Evolutionary conservation across 2,113 vertebrate genomes (phyloP).

Genomic region (Boleophthalmus pectinirostris): DNA sequence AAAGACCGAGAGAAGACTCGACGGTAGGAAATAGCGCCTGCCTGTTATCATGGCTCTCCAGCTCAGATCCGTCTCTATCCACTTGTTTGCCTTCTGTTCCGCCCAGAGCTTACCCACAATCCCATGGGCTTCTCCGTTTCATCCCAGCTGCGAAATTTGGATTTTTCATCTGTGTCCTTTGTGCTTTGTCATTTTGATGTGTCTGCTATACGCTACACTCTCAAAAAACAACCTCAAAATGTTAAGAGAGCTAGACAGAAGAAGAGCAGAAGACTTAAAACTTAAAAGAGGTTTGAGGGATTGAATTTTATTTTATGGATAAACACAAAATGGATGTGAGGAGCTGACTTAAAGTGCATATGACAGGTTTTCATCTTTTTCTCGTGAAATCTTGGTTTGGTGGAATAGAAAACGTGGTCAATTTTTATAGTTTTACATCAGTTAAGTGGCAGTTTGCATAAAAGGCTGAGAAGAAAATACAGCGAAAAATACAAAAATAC

Average conservation of each 20-base stretch:
- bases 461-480: no score
- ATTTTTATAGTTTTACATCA: no score
- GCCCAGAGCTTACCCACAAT: not conserved
- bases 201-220: not conserved
- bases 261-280: not conserved
- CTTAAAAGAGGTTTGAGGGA: not conserved
- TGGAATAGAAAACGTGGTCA: no score
- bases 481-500: no score
- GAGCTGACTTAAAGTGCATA: not conserved
- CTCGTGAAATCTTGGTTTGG: no score
- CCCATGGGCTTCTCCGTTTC: not conserved
- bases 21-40: not conserved
- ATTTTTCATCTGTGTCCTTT: slow-evolving; percentile 18
- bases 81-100: slow-evolving; percentile 13
- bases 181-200: slow-evolving; percentile 27
- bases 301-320: not conserved
- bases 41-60: slow-evolving; percentile 12
- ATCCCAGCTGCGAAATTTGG: slow-evolving; percentile 29
- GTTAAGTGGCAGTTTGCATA: no score
- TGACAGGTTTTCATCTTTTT: not conserved
- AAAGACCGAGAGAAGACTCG: not conserved
- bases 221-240: not conserved
- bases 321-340: not conserved
- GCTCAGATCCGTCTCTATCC: slow-evolving; percentile 1
- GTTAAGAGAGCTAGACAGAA: not conserved